phyloP scores from a whole-genome alignment of 2,888 invertebrate genomes.

The Orchesella flavescens region DNA sequence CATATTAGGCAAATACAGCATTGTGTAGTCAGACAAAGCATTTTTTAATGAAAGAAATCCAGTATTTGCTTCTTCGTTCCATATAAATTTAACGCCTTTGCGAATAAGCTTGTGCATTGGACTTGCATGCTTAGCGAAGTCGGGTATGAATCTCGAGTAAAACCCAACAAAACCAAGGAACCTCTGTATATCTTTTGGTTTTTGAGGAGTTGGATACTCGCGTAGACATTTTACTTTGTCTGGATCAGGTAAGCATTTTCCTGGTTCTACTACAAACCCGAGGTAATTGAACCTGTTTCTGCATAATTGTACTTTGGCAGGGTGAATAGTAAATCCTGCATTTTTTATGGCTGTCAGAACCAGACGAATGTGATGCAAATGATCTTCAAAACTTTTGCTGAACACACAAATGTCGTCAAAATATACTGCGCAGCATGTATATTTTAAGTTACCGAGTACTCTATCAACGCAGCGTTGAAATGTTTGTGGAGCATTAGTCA shows the following conservation, averaged over 20 bases:
- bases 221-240: conserved; percentile 70
- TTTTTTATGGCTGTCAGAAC: conserved; percentile 34
- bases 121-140: conserved; percentile 40
- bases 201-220: conserved; percentile 56
- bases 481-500: conserved; percentile 73
- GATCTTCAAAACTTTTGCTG: conserved; percentile 52
- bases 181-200: conserved; percentile 36
- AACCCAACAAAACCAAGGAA: conserved; percentile 63
- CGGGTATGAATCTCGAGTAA: conserved; percentile 58
- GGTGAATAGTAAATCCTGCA: conserved; percentile 70
- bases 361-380: conserved; percentile 59
- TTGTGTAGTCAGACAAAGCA: conserved; percentile 52
- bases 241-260: conserved; percentile 73
- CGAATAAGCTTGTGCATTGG: conserved; percentile 52
- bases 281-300: conserved; percentile 72
- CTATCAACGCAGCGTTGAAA: conserved; percentile 73
- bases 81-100: conserved; percentile 50
- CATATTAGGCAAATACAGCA: conserved; percentile 70
- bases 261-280: conserved; percentile 73
- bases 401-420: conserved; percentile 73
- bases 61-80: conserved; percentile 36
- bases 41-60: conserved; percentile 47
- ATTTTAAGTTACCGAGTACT: conserved; percentile 71
- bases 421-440: conserved; percentile 71
- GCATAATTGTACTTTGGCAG: conserved; percentile 67